Evolutionary conservation across 2,797 vertebrate genomes (phyloP).

Genomic region (Chelon auratus): DNA sequence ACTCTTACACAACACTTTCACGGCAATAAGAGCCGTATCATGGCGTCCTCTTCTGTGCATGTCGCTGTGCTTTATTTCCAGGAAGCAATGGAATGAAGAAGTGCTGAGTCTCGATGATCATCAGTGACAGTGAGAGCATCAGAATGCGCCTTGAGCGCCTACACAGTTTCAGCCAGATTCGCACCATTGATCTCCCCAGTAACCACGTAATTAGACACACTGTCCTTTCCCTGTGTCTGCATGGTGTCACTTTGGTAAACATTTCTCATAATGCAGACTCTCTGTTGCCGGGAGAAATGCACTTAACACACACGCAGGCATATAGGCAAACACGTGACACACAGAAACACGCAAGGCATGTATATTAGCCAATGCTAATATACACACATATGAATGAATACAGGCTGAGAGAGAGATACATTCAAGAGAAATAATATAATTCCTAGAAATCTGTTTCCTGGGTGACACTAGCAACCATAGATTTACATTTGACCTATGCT

Average conservation of each 20-base stretch:
- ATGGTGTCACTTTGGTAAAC: conserved; percentile 42
- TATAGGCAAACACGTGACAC: neutral
- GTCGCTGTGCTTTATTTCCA: conserved; percentile 65
- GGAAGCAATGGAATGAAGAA: conserved; percentile 66
- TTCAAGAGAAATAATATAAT: conserved; percentile 1
- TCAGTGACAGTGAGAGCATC: conserved; percentile 60
- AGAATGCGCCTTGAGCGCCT: conserved; percentile 61
- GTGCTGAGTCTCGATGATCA: conserved; percentile 68
- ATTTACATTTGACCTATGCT: neutral
- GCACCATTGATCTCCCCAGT: conserved; percentile 59
- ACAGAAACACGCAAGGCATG: neutral
- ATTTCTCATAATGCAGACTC: conserved; percentile 61
- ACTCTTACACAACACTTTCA: neutral
- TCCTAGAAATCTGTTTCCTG: conserved; percentile 39
- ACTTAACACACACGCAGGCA: neutral
- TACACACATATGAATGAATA: neutral
- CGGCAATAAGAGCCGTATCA: conserved; percentile 4
- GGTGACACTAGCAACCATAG: neutral
- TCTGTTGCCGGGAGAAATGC: conserved; percentile 15
- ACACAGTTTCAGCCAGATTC: conserved; percentile 77
- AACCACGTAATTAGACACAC: conserved; percentile 58
- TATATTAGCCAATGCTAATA: neutral
- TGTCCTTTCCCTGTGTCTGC: conserved; percentile 61
- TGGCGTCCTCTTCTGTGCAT: conserved; percentile 45
- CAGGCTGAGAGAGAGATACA: neutral